phyloP scores from a whole-genome alignment of 1,140 invertebrate genomes.

The Danaus melanippus region DNA sequence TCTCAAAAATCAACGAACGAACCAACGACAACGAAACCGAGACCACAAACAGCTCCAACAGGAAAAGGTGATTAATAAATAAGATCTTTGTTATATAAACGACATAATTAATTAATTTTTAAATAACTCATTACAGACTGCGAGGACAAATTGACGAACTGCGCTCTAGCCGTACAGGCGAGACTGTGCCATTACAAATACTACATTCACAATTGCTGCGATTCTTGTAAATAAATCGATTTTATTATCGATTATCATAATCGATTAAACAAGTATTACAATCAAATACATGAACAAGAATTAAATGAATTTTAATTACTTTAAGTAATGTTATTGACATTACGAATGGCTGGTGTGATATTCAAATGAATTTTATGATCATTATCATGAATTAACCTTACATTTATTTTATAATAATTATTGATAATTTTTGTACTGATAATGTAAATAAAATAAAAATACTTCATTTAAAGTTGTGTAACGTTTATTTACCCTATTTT shows the following conservation, averaged over 20 bases:
- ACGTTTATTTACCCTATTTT: too few species aligned
- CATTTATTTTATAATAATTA: conserved; percentile 1
- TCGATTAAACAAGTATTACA: too few species aligned
- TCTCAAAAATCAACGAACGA: conserved; percentile 31
- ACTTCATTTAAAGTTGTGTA: too few species aligned
- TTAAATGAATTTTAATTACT: too few species aligned
- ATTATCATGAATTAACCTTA: conserved; percentile 7
- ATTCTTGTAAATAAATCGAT: conserved; percentile 71
- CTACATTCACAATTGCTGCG: conserved; percentile 85
- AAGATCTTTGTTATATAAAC: not conserved
- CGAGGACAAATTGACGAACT: conserved; percentile 81
- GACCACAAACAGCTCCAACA: not conserved
- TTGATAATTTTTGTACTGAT: conserved; percentile 18
- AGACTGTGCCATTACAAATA: conserved; percentile 86
- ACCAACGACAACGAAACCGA: conserved; percentile 20
- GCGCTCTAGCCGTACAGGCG: conserved; percentile 83
- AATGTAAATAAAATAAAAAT: conserved; percentile 23
- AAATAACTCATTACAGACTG: conserved; percentile 69
- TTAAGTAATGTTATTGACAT: too few species aligned
- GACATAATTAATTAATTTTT: not conserved
- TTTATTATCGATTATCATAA: conserved; percentile 2
- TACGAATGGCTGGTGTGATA: conserved; percentile 21
- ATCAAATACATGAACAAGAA: too few species aligned
- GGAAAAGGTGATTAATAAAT: not conserved
- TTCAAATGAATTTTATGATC: conserved; percentile 17